These are phyloP conservation scores for Gadopsis bispinosus DNA, from an alignment of 2,797 vertebrate genomes.

Conservation along the genomic window DNA sequence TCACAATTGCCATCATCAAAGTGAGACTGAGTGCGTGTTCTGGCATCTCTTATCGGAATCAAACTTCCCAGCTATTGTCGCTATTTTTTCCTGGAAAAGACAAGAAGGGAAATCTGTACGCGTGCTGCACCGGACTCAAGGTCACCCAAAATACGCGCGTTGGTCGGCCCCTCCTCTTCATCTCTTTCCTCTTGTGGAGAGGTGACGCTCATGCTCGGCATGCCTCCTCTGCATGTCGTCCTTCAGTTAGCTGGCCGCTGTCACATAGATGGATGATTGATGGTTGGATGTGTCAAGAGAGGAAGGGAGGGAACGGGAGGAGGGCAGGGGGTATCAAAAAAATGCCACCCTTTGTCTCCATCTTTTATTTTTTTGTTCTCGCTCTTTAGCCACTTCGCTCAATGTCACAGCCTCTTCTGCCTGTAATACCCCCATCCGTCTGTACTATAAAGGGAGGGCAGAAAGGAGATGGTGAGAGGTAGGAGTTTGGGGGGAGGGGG, in stretches of 20 bases:
- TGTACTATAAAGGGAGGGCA: conserved; percentile 17
- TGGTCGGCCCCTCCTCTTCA: conserved; percentile 13
- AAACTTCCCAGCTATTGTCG: conserved; percentile 39
- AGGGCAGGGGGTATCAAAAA: conserved; percentile 39
- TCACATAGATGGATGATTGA: conserved; percentile 42
- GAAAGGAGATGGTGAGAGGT: conserved; percentile 33
- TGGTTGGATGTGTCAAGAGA: conserved; percentile 19
- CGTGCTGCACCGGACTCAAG: conserved; percentile 47
- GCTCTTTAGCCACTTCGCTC: conserved; percentile 46
- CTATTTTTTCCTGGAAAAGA: conserved; percentile 47
- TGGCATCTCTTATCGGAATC: conserved; percentile 46
- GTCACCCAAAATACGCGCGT: conserved; percentile 51
- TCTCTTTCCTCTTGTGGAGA: conserved; percentile 47
- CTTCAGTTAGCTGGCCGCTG: conserved; percentile 1
- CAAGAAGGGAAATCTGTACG: conserved; percentile 49
- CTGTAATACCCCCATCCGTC: conserved; percentile 22
- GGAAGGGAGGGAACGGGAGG: conserved; percentile 24
- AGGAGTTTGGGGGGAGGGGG: not conserved
- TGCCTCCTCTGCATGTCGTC: conserved; percentile 29
- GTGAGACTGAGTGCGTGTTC: conserved; percentile 36
- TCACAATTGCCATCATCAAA: not conserved
- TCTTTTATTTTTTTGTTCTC: not conserved
- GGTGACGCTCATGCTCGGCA: conserved; percentile 34
- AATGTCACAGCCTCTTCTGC: conserved; percentile 50
- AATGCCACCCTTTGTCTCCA: conserved; percentile 18